A percentile compares a stretch with the other conserved stretches of the same genome.
Conservation (phyloP, 2,113 vertebrate species). For the Rhabdomys dilectus region DNA sequence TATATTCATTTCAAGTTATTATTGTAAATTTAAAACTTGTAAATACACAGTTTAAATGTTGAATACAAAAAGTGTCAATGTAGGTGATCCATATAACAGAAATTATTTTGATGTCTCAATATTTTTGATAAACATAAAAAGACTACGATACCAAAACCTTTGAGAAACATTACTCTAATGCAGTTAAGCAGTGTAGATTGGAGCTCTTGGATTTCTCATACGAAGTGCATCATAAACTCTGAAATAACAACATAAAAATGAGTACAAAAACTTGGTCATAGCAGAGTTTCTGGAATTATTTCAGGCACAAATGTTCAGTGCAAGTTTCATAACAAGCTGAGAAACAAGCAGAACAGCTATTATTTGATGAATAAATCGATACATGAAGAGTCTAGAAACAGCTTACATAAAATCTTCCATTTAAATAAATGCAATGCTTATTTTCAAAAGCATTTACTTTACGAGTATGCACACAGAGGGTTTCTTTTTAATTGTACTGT, state of each 20-base stretch:
- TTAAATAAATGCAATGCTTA: constrained; percentile 63
- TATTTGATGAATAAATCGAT: constrained; percentile 50
- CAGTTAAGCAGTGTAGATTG: neutral
- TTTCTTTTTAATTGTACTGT: constrained; percentile 35
- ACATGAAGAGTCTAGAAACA: constrained; percentile 48
- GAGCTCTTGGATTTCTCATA: neutral
- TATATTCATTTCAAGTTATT: neutral
- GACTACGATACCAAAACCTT: neutral
- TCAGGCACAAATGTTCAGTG: constrained; percentile 30
- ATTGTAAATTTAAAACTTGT: neutral
- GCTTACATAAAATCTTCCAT: constrained; percentile 46
- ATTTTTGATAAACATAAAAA: neutral
- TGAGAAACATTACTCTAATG: neutral
- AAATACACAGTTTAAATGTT: neutral
- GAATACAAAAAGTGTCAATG: neutral
- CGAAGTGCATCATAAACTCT: constrained; percentile 36
- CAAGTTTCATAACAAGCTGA: constrained; percentile 32
- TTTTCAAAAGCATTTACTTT: constrained; percentile 64
- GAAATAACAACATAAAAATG: neutral
- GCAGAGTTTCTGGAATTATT: constrained; percentile 4
- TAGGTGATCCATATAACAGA: neutral
- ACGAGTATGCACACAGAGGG: constrained; percentile 42
- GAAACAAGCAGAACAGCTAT: constrained; percentile 25
- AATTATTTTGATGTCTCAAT: neutral
- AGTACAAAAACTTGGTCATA: neutral